Base-by-base conservation (phyloP, 1,140 invertebrate genomes). In the Scaptomyza graminum region DNA sequence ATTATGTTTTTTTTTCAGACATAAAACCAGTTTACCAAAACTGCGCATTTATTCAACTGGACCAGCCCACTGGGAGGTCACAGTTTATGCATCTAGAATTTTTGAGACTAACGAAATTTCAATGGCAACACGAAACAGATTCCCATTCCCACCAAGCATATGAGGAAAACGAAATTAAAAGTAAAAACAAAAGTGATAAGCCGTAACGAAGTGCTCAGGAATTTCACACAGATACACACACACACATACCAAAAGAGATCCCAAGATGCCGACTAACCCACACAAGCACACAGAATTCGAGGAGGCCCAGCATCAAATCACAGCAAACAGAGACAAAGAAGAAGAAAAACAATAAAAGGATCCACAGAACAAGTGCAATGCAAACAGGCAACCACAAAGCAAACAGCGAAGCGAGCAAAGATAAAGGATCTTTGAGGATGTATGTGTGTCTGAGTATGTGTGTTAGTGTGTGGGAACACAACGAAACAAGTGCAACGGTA, bases 181-280 rank as follows among this genome's bases (percentile, higher is more conserved):
- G 76, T 88, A 88, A 88, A 87, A 87, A 83, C 57, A 87, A 87
- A 88, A 79, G 79, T 88, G 75, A 87, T 87, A 74, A 75, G 67
- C 66, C 75, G 72, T 75, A 75, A 55, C 75, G 57, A 75, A 71
- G 44, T 71, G 61, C 52, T 37, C 16, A 66, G 65, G 70, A 77
- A 87, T 68, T 59, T 37, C 64, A 39, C 37, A 41, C 37, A 41
- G 3, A 39, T 11, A 39, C 9, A 39, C 28, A 78, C 46, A n/a
- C 16, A 61, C 41, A 34, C 43, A 43, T 39, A 54, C 54, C 44
- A 16, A 62, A 12, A 3, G 43, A 60, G 57, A 76, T 54, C 34
- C 63, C 22, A 52, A 13, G 52, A 56, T 37, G 66, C 57, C 57
- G 52, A 60, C 31, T 34, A 3, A 37, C 50, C 11, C 16, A 61